Conservation (phyloP, 2,888 invertebrate species). For the Drosophila percnosoma region DNA sequence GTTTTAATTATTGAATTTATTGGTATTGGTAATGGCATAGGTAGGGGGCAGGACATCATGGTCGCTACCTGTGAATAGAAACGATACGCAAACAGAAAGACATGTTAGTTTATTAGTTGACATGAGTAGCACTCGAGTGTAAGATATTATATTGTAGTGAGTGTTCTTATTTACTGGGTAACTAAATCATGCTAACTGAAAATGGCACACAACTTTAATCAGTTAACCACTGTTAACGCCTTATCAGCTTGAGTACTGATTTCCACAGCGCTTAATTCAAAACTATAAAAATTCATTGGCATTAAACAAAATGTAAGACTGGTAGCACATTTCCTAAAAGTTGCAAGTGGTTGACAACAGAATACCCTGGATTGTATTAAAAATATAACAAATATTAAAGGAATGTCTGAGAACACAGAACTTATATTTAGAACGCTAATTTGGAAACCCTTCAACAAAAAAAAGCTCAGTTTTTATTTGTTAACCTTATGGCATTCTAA, state of each 20-base stretch:
- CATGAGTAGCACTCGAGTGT: not conserved
- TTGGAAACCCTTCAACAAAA: not conserved
- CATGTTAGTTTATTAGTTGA: slow-evolving; percentile 56
- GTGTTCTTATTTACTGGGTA: not conserved
- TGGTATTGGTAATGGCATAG: slow-evolving; percentile 85
- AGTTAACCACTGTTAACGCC: not conserved
- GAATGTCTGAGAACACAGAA: fast-evolving
- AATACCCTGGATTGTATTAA: not conserved
- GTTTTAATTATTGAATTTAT: slow-evolving; percentile 84
- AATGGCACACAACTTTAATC: not conserved
- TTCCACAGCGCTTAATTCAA: not conserved
- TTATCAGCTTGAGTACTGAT: not conserved
- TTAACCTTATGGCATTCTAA: not conserved
- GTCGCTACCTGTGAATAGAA: slow-evolving; percentile 84
- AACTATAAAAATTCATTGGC: not conserved
- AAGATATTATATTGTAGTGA: not conserved
- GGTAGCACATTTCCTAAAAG: not conserved
- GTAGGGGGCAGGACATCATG: slow-evolving; percentile 86
- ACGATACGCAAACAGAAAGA: slow-evolving; percentile 46
- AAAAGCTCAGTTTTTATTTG: not conserved
- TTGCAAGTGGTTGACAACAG: not conserved
- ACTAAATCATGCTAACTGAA: not conserved
- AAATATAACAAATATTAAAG: not conserved
- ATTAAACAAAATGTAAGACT: not conserved
- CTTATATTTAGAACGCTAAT: not conserved